Evolutionary conservation across 2,888 invertebrate species (phyloP).

Genomic region (Gymnosoma rotundatum): DNA sequence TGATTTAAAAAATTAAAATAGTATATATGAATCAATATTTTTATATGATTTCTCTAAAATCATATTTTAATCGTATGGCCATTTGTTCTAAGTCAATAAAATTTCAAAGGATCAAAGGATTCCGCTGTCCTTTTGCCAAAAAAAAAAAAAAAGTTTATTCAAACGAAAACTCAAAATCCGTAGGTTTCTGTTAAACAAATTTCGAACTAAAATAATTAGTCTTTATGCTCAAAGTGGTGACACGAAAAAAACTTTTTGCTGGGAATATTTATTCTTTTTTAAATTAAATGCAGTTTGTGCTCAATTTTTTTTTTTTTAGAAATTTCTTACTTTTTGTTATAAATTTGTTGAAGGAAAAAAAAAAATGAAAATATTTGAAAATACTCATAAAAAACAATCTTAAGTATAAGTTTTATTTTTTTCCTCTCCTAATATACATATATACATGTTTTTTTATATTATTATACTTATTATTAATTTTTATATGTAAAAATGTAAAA

Average conservation of each 20-base stretch:
- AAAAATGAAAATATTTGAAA: slow-evolving; percentile 56
- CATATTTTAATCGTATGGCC: too few relatives aligned
- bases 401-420: slow-evolving; percentile 59
- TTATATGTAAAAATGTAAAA: slow-evolving; percentile 69
- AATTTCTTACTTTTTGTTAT: slow-evolving; percentile 32
- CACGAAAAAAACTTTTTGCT: background rate
- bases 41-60: too few relatives aligned
- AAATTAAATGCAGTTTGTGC: slow-evolving; percentile 12
- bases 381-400: slow-evolving; percentile 62
- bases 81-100: too few relatives aligned
- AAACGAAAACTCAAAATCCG: too few relatives aligned
- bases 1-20: too few relatives aligned
- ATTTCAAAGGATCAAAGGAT: too few relatives aligned
- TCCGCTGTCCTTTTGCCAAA: too few relatives aligned
- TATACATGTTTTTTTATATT: slow-evolving; percentile 29
- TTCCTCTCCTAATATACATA: slow-evolving; percentile 60
- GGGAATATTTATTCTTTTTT: slow-evolving; percentile 7
- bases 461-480: slow-evolving; percentile 62
- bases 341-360: slow-evolving; percentile 8
- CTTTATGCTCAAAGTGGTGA: background rate
- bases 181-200: too few relatives aligned
- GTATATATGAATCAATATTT: too few relatives aligned
- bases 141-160: too few relatives aligned
- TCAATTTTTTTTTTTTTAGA: slow-evolving; percentile 19
- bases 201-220: too few relatives aligned